Percentiles rank a stretch among this genome's conserved stretches.
These are phyloP conservation scores for Gobius niger DNA, from an alignment of 2,113 vertebrate species.

Conservation along the genomic window DNA sequence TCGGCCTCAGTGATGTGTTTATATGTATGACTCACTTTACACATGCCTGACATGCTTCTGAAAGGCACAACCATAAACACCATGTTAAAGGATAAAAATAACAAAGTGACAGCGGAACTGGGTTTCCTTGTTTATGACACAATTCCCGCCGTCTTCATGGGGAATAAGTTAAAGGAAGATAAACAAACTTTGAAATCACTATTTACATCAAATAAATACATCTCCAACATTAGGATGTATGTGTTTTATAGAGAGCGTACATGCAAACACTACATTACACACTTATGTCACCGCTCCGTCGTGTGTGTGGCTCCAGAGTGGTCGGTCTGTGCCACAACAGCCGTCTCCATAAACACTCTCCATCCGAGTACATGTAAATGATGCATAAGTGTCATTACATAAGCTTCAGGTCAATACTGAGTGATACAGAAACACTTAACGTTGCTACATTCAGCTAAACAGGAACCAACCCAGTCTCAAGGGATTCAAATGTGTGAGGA, in stretches of 20 bases:
- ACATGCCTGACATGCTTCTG: too few species aligned
- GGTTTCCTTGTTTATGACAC: slow-evolving; percentile 51
- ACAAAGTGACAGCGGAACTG: slow-evolving; percentile 15
- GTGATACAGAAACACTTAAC: slow-evolving; percentile 31
- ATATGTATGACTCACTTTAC: neutral
- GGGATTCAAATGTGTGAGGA: neutral
- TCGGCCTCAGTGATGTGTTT: too few species aligned
- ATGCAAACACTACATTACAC: slow-evolving; percentile 62
- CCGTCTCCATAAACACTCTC: neutral
- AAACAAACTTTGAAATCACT: slow-evolving; percentile 34
- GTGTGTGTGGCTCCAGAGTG: slow-evolving; percentile 54
- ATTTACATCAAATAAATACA: slow-evolving; percentile 80
- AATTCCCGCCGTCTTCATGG: slow-evolving; percentile 13
- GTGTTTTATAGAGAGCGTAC: slow-evolving; percentile 76
- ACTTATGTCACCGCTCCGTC: slow-evolving; percentile 10
- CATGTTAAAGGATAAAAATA: slow-evolving; percentile 52
- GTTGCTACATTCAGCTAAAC: slow-evolving; percentile 32
- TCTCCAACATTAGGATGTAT: slow-evolving; percentile 75
- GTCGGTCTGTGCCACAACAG: slow-evolving; percentile 49
- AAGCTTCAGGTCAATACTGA: slow-evolving; percentile 39
- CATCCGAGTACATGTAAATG: slow-evolving; percentile 5
- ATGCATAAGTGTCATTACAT: slow-evolving; percentile 41
- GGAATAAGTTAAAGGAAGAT: slow-evolving; percentile 52
- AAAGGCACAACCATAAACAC: neutral
- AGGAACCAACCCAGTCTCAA: neutral